These are phyloP conservation scores for Australoheros facetus DNA, from an alignment of 2,797 vertebrate genomes.

Conservation along the genomic window DNA sequence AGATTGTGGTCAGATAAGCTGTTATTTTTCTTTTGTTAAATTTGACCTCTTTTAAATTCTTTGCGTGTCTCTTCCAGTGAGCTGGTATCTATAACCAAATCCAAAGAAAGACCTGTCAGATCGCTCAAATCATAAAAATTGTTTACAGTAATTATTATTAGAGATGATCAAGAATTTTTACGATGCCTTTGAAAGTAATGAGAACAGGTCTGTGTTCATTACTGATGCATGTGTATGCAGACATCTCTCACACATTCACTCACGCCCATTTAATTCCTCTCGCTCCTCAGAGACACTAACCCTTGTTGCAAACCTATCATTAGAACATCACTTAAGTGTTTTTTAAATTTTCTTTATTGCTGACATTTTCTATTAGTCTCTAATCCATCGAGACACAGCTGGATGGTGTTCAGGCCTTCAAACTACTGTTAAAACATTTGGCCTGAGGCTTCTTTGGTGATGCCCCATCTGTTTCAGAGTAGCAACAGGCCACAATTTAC, in stretches of 20 bases:
- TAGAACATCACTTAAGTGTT: constrained; percentile 57
- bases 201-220: neutral
- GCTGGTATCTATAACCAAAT: neutral
- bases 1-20: constrained; percentile 50
- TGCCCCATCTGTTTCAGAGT: constrained; percentile 74
- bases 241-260: neutral
- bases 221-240: neutral
- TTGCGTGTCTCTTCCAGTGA: constrained; percentile 10
- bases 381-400: constrained; percentile 67
- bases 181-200: neutral
- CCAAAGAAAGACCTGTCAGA: neutral
- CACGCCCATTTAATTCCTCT: constrained; percentile 31
- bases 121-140: neutral
- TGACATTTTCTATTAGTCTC: constrained; percentile 65
- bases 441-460: constrained; percentile 60
- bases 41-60: constrained; percentile 37
- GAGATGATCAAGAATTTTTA: neutral
- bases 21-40: constrained; percentile 43
- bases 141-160: neutral
- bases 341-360: constrained; percentile 33
- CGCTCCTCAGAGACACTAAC: constrained; percentile 20
- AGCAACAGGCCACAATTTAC: constrained; percentile 70
- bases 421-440: constrained; percentile 57
- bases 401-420: constrained; percentile 42
- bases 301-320: constrained; percentile 44